Conservation (phyloP, 2,888 invertebrate species). For the Scaptomyza polygonia region DNA sequence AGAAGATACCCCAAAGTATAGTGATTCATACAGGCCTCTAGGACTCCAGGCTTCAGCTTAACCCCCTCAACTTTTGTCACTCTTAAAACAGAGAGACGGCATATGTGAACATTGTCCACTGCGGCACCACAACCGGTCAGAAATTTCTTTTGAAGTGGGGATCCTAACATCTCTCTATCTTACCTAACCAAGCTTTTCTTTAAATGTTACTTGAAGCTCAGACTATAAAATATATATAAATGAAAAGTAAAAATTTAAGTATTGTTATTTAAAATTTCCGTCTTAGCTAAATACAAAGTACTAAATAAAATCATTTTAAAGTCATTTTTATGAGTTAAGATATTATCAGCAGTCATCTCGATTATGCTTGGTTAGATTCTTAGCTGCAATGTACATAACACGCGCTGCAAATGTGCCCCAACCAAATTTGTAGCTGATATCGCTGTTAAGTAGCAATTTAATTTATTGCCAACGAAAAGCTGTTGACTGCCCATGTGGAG, state of each 20-base stretch:
- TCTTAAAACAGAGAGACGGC: too few species aligned
- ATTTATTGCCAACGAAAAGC: conserved; percentile 36
- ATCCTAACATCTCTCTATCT: too few species aligned
- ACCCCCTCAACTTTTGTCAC: too few species aligned
- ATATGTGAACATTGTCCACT: too few species aligned
- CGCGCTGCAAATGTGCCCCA: conserved; percentile 39
- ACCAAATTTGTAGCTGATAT: conserved; percentile 32
- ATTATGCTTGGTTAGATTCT: conserved; percentile 5
- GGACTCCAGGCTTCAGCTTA: too few species aligned
- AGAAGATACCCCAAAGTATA: too few species aligned
- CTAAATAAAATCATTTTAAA: conserved; percentile 1
- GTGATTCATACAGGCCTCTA: too few species aligned
- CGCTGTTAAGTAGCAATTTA: conserved; percentile 19
- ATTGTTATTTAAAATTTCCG: conserved; percentile 37
- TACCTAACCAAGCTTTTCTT: conserved; percentile 18
- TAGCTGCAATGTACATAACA: conserved; percentile 41
- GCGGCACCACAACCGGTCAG: too few species aligned
- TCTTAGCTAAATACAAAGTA: not conserved
- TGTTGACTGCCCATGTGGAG: conserved; percentile 57
- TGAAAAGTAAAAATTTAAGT: conserved; percentile 47
- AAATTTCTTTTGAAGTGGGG: too few species aligned
- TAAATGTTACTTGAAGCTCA: conserved; percentile 24
- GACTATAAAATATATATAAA: conserved; percentile 20
- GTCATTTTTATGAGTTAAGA: conserved; percentile 5
- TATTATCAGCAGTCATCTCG: not conserved